Conservation (phyloP, 2,113 vertebrate genomes). For the Apodemus sylvaticus region DNA sequence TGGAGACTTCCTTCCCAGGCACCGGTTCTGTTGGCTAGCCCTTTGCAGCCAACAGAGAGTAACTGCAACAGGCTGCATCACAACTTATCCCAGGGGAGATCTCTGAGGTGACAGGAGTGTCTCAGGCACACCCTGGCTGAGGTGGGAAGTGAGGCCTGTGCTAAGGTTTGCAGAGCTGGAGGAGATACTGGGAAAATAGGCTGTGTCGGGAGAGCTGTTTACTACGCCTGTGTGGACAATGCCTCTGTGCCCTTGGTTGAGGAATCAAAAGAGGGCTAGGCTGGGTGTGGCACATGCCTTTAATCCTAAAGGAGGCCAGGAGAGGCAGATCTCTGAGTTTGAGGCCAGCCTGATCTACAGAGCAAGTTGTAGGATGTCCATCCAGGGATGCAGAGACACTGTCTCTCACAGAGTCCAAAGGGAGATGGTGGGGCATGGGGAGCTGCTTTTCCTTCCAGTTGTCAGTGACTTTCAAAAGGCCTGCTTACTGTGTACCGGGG, state of each 20-base stretch:
- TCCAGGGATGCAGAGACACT: background rate
- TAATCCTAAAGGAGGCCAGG: background rate
- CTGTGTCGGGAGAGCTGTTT: background rate
- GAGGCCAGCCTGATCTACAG: background rate
- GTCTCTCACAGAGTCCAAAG: background rate
- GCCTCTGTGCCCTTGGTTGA: background rate
- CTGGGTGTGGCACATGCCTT: background rate
- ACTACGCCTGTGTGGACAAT: background rate
- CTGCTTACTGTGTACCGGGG: background rate
- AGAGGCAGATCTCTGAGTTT: background rate
- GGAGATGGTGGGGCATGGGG: background rate
- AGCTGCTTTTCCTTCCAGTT: background rate
- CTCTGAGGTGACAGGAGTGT: background rate
- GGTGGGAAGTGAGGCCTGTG: background rate
- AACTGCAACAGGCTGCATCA: conserved; percentile 2
- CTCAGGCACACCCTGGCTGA: background rate
- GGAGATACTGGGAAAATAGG: background rate
- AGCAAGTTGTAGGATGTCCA: background rate
- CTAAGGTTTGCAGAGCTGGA: background rate
- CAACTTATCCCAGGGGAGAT: background rate
- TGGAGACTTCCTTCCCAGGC: background rate
- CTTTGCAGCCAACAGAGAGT: background rate
- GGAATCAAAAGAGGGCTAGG: background rate
- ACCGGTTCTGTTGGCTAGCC: background rate
- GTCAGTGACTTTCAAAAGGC: background rate